Base-by-base conservation (phyloP, 2,888 invertebrate genomes). In the Andrena dorsata region DNA sequence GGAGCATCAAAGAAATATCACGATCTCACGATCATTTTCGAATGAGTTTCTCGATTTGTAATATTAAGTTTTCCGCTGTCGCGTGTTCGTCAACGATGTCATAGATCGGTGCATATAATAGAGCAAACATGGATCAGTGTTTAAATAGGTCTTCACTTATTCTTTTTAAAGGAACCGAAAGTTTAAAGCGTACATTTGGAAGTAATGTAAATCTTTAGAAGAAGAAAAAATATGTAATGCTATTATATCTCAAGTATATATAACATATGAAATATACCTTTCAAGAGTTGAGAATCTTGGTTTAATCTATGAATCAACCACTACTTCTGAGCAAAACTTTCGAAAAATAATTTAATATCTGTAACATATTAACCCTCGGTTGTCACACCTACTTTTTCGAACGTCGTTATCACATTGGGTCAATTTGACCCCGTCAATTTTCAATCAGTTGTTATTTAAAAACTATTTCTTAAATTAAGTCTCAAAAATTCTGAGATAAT, bases 61-160 rank as follows among this genome's bases (percentile, higher is more conserved):
- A 64, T 49, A 64, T 51, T 77, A 35, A 61, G 70, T 77, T 82
- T 41, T 51, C 32, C 32, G 5, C 13, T 65, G 23, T 32, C 28
- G 23, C 13, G 32, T 49, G 51, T 56, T 69, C 69, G n/a, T 58
- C 41, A 58, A 74, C 16, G 23, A 78, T 72, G 53, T 56, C 32
- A 68, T 80, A 61, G 74, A 49, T 82, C 75, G 70, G 70, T 64
- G 26, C 51, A 49, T 76, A 53, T 72, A 72, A 82, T 53, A 80
- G 82, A 76, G 82, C 82, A 81, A 35, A 69, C 81, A 76, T 82
- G 82, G 80, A 69, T 76, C 82, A 65, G 76, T 73, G 66, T 78
- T 74, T 74, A 70, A 83, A 78, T 70, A 70, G n/a, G 71, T 70
- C 58, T 28, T 74, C 61, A 70, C 63, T 56, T 69, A 70, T 70